These are phyloP conservation scores for Ceratothoa steindachneri DNA, from an alignment of 2,888 invertebrate species.

Conservation along the genomic window DNA sequence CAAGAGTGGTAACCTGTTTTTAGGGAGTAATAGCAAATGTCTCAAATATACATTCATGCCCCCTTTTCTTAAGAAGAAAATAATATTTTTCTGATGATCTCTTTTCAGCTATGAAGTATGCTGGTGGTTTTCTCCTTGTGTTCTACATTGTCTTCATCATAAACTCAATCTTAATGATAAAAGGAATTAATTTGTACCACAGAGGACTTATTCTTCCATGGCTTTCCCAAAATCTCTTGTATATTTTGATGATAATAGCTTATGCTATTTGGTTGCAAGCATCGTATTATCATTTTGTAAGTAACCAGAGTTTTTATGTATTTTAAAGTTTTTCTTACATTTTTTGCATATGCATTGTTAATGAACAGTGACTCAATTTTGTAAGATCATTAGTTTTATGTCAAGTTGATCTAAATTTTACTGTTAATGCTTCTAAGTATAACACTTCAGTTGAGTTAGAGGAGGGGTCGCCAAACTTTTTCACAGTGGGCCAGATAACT, in stretches of 20 bases:
- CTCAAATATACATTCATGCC: no score
- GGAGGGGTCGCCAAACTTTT: no score
- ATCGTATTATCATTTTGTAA: conserved; percentile 46
- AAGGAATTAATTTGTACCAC: conserved; percentile 27
- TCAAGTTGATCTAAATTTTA: not conserved
- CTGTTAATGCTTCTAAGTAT: no score
- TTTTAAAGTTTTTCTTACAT: not conserved
- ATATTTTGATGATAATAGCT: conserved; percentile 42
- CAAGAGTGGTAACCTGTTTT: no score
- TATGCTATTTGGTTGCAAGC: conserved; percentile 47
- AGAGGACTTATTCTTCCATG: conserved; percentile 45
- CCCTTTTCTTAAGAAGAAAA: no score
- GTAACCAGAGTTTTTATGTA: conserved; percentile 22
- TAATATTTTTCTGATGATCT: no score
- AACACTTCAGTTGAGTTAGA: no score
- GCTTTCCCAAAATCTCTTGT: conserved; percentile 44
- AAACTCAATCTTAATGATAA: conserved; percentile 33
- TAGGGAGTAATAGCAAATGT: no score
- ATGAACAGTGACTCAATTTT: not conserved
- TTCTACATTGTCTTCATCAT: conserved; percentile 45
- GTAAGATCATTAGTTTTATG: no score
- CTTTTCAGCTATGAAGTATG: conserved; percentile 38
- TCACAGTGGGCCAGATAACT: no score
- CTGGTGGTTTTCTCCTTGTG: conserved; percentile 46
- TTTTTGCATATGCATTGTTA: not conserved